Base-by-base conservation (phyloP, 2,113 vertebrate genomes). In the Campylomormyrus tamandua region DNA sequence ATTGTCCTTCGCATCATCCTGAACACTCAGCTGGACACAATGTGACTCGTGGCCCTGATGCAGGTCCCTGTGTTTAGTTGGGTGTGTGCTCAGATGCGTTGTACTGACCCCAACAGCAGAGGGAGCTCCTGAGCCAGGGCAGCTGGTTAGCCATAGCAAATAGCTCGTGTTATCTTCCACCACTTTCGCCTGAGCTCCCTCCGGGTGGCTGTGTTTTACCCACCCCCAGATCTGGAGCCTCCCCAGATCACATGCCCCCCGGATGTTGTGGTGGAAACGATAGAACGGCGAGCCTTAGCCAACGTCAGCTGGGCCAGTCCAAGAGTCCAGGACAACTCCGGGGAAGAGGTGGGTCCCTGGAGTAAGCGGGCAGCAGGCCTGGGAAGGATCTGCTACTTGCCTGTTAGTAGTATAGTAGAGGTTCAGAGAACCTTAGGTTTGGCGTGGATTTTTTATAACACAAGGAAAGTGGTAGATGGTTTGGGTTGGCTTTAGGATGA, bases 291-390 rank as follows among this genome's bases (percentile, higher is more conserved):
- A 31, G 95, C 96, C 89, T 97, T 97, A 19, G 97, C 97, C 85
- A 97, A 97, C 83, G 91, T 99, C 92, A 97, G 94, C 92, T 98
- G 98, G 97, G 93, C 94, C 52, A 39, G 96, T 90, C 98, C 98
- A 19, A 91, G 89, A 10, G 95, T 97, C 84, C 92, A 92, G 2
- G 98, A 99, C 95, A 99, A 98, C 93, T 98, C 98, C 39, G 96
- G 96, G 45, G 96, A 98, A 88, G 97, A 99, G 97, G 98, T 97
- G 91, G 92, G 93, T 27, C 56, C 46, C 19, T 24, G 27, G 9
- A n/a, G 17, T 46, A 35, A 19, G 10, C 1, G 27, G 49, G 2
- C 4, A 6, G n/a, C 5, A 4, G 21, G 7, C 21, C 35, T 45
- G 35, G 17, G 87, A 88, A 50, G 87, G 52, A 10, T 39, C 42